A percentile compares a stretch with the other conserved stretches of the same genome.
Conservation (phyloP, 1,140 invertebrate species). For the Bombus soroeensis region DNA sequence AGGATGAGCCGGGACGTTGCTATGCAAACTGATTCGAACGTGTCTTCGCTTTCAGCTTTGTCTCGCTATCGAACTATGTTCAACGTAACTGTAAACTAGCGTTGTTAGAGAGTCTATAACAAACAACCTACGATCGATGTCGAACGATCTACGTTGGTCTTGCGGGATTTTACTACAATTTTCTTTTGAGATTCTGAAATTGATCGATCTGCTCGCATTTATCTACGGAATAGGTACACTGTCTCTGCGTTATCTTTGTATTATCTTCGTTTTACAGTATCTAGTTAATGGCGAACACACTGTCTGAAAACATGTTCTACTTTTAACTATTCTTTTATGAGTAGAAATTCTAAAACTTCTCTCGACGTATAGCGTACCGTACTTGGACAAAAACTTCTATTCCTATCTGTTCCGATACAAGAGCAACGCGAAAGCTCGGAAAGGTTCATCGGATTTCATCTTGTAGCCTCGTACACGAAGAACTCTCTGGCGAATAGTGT, state of each 20-base stretch:
- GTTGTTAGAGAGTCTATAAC: neutral
- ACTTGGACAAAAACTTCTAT: too few relatives aligned
- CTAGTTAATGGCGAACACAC: too few relatives aligned
- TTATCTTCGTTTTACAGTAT: too few relatives aligned
- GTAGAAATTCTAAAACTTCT: neutral
- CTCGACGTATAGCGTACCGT: too few relatives aligned
- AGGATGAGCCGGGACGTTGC: conserved; percentile 63
- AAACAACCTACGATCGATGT: neutral
- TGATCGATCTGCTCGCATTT: neutral
- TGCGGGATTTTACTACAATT: neutral
- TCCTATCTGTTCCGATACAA: too few relatives aligned
- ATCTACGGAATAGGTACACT: too few relatives aligned
- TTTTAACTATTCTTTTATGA: neutral
- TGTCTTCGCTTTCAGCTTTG: conserved; percentile 31
- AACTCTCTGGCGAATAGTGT: neutral
- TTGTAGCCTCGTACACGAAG: too few relatives aligned
- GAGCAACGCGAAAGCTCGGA: neutral
- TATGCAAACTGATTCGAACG: conserved; percentile 63
- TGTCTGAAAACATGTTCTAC: too few relatives aligned
- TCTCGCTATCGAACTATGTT: neutral
- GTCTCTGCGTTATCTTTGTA: too few relatives aligned
- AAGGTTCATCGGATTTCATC: too few relatives aligned
- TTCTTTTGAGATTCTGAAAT: neutral
- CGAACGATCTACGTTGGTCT: neutral
- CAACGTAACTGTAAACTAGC: neutral